These are phyloP conservation scores for Drosophila bocki DNA, from an alignment of 1,140 invertebrate genomes.

Conservation along the genomic window DNA sequence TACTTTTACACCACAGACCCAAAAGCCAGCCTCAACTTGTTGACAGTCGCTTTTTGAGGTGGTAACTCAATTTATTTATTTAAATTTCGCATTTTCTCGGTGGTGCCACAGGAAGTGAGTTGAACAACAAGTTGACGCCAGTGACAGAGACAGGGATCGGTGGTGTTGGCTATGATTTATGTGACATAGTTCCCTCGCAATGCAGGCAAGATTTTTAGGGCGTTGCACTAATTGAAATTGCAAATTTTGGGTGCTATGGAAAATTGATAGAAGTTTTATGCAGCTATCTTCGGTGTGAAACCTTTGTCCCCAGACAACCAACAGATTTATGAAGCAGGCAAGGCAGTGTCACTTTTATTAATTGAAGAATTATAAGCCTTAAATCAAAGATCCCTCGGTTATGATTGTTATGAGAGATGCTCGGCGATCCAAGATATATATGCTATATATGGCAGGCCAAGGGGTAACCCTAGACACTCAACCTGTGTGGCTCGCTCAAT, in stretches of 20 bases:
- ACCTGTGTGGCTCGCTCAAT: constrained; percentile 69
- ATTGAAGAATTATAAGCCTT: constrained; percentile 74
- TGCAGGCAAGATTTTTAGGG: constrained; percentile 41
- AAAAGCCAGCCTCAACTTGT: constrained; percentile 63
- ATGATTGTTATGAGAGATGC: constrained; percentile 50
- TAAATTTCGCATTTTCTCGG: constrained; percentile 56
- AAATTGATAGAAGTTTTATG: constrained; percentile 77
- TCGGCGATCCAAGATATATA: constrained; percentile 32
- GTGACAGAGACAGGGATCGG: constrained; percentile 34
- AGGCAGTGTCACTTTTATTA: constrained; percentile 69
- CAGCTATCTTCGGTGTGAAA: constrained; percentile 52
- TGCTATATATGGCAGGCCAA: neutral
- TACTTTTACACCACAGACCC: constrained; percentile 44
- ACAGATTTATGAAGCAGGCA: constrained; percentile 65
- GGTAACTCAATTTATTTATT: constrained; percentile 84
- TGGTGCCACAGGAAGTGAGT: constrained; percentile 55
- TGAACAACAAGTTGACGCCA: constrained; percentile 56
- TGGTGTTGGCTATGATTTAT: constrained; percentile 70
- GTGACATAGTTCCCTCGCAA: constrained; percentile 65
- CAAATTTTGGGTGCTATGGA: constrained; percentile 57
- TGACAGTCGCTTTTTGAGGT: constrained; percentile 70
- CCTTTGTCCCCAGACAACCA: constrained; percentile 28
- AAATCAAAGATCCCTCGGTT: constrained; percentile 34
- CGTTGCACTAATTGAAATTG: constrained; percentile 84
- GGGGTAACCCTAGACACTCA: constrained; percentile 57